Base-by-base conservation (phyloP, 1,140 invertebrate genomes). In the Leptinotarsa defecta region DNA sequence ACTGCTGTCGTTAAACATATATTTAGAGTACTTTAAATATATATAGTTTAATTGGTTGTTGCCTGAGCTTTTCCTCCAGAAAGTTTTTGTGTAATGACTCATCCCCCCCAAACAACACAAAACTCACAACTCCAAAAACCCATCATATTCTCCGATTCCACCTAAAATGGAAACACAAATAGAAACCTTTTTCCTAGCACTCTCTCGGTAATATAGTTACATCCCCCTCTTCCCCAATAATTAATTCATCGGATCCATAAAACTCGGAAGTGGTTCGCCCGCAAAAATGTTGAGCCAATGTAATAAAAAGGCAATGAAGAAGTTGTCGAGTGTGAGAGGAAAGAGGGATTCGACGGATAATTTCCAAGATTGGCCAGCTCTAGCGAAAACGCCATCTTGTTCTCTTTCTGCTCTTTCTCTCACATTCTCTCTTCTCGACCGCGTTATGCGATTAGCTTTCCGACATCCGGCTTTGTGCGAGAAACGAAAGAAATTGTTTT, bases 241-340 rank as follows among this genome's bases (percentile, higher is more conserved):
- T 68, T 68, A 68, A 68, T 68, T 68, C 65, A 24, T 24, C 65
- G 24, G 24, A 34, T 68, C 65, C 65, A 43, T 68, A 68, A 68
- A 68, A 68, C 65, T 68, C 65, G 65, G 65, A 68, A 68, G 65
- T 68, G 43, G 27, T 68, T 68, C 22, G 65, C 19, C 65, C 65
- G 65, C 65, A 68, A 43, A 68, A 68, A 68, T 43, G 43, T 68
- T 34, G 27, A 68, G 24, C 20, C 65, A 17, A 57, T 57, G 65
- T 43, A 68, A 68, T 68, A 68, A 68, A 68, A 68, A 68, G 65
- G 65, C 65, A 68, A 68, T 68, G 65, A 68, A 68, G 65, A 68
- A 68, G 65, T 68, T 68, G 65, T 68, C 65, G 65, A 68, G 65
- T 68, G 65, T 13, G 65, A 24, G 65, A 17, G 24, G 65, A 68